Evolutionary conservation across 1,140 invertebrate genomes (phyloP), one percentile per base, ranked within the genome.

Genomic region (Panagrolaimus sp.): DNA sequence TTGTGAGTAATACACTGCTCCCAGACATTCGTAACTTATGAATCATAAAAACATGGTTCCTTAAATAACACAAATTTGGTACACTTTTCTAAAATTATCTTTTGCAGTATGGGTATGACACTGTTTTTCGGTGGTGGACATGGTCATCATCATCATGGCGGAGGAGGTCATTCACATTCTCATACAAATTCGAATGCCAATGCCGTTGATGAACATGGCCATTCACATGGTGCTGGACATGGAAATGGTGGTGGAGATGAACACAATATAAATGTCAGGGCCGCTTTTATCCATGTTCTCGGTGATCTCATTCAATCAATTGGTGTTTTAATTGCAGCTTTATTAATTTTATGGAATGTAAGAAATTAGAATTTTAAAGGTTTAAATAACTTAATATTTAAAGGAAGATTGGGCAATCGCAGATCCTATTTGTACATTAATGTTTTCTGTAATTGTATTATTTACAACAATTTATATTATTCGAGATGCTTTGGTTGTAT

Each of bases 211-310:
- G 62, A 69, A 10, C 67, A 81, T 38, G 71, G 72, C 28, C 80
- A 84, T 55, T 73, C 47, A 14, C 75, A 81, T 58, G 76, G 72
- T 12, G 15, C 12, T 44, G 62, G 63, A 98, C 85, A 93, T 52
- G 47, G 62, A n/a, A 17, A 28, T 14, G 21, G 28, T 12, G 17
- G n/a, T 14, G 44, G 62, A 28, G 74, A 32, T 15, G 21, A 21
- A 10, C 68, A 75, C 64, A 97, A 96, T 83, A 93, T 98, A 76
- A 98, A 97, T 84, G 92, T 98, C 9, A 86, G 93, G 71, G 96
- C 96, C 5, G 96, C 96, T n/a, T 93, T 94, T 83, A 95, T 98
- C 71, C 96, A 98, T 84, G 94, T 98, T 24, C 83, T 98, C 47
- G 95, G 95, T 0, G 96, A 98, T 86, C 92, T 98, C 80, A 88